Conservation (phyloP, 2,888 invertebrate species). For the Cotesia congregata region DNA sequence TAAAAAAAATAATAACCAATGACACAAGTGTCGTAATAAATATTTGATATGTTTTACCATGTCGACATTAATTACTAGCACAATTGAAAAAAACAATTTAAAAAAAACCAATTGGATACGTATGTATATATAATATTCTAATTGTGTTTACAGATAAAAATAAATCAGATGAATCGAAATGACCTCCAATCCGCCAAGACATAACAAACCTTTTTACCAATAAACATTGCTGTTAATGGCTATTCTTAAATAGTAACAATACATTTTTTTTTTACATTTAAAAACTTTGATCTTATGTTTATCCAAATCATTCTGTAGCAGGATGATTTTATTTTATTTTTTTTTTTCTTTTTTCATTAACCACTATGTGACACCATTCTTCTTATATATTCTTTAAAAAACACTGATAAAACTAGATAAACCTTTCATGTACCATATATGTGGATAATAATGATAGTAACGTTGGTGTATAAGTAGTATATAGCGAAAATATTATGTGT, state of each 20-base stretch:
- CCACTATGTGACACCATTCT: background rate
- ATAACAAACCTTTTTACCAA: constrained; percentile 25
- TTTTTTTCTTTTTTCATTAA: background rate
- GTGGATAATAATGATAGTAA: too few species aligned
- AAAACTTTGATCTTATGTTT: background rate
- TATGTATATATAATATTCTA: background rate
- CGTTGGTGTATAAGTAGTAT: too few species aligned
- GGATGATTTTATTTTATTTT: background rate
- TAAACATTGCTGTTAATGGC: constrained; percentile 10
- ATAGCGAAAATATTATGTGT: too few species aligned
- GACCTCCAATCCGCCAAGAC: background rate
- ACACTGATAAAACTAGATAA: background rate
- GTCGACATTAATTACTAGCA: background rate
- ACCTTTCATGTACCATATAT: too few species aligned
- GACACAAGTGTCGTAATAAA: constrained; percentile 24
- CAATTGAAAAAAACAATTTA: background rate
- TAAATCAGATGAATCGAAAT: background rate
- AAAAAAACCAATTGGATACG: background rate
- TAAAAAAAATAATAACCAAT: constrained; percentile 25
- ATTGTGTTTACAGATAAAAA: background rate
- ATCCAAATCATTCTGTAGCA: background rate
- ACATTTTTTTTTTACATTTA: background rate
- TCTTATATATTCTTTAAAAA: background rate
- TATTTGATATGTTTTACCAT: constrained; percentile 8
- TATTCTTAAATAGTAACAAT: background rate